Percentiles rank a stretch among this genome's conserved stretches.
phyloP scores from a whole-genome alignment of 2,888 invertebrate genomes.

The Drosophila borealis region DNA sequence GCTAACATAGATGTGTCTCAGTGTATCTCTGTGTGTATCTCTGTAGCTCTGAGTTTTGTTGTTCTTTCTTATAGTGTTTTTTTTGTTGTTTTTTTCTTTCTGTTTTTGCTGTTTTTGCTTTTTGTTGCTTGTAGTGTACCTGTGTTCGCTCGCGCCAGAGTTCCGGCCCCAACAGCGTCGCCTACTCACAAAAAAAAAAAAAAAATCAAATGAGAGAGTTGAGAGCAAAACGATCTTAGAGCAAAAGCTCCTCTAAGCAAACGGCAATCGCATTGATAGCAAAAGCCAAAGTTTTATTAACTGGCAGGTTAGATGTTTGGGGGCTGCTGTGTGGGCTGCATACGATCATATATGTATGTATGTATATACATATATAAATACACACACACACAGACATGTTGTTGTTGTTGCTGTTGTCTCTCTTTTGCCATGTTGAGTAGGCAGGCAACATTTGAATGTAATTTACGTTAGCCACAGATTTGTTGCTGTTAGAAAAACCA shows the following conservation, averaged over 20 bases:
- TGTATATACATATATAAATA: neutral
- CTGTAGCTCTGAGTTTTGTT: conserved; percentile 11
- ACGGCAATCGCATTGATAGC: conserved; percentile 35
- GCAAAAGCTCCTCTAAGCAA: conserved; percentile 16
- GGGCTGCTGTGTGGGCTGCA: conserved; percentile 55
- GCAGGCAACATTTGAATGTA: conserved; percentile 41
- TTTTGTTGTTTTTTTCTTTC: too few species aligned
- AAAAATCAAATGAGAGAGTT: neutral
- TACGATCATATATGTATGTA: conserved; percentile 20
- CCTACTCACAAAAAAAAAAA: conserved; percentile 36
- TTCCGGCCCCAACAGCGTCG: conserved; percentile 24
- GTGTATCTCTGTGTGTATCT: conserved; percentile 84
- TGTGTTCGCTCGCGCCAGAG: conserved; percentile 20
- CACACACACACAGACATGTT: conserved; percentile 3
- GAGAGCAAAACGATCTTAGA: conserved; percentile 3
- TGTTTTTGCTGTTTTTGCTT: neutral
- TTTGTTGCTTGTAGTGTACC: conserved; percentile 17
- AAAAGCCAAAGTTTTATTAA: conserved; percentile 46
- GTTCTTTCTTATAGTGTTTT: neutral
- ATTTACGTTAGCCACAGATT: conserved; percentile 40
- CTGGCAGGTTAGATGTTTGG: conserved; percentile 26
- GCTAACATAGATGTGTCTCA: conserved; percentile 41
- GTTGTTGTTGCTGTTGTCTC: conserved; percentile 3
- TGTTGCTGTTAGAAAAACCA: conserved; percentile 7
- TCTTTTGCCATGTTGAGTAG: conserved; percentile 33